phyloP scores from a whole-genome alignment of 2,113 vertebrate genomes.

The Brienomyrus longianalis region DNA sequence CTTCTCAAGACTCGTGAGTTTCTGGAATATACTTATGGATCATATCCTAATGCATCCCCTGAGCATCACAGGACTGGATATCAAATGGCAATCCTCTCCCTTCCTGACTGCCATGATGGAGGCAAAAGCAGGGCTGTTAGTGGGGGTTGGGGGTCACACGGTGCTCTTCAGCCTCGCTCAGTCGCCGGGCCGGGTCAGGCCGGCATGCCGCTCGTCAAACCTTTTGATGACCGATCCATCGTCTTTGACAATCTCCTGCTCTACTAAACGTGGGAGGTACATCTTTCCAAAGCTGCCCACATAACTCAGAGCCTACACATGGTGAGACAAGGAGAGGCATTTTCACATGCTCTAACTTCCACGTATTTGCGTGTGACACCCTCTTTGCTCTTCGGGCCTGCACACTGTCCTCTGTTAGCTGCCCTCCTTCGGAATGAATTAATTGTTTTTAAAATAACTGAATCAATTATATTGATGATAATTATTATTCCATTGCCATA shows the following conservation, averaged over 20 bases:
- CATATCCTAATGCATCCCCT: background rate
- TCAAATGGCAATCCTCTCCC: background rate
- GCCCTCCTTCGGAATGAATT: background rate
- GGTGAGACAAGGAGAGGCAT: conserved; percentile 27
- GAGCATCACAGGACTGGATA: background rate
- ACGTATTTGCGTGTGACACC: background rate
- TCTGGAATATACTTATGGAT: background rate
- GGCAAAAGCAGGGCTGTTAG: background rate
- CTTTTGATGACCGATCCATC: conserved; percentile 91
- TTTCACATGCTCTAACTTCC: conserved; percentile 8
- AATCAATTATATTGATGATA: background rate
- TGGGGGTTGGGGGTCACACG: background rate
- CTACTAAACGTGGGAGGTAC: conserved; percentile 75
- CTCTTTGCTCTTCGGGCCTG: background rate
- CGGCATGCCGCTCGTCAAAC: conserved; percentile 63
- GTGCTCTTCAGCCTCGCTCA: conserved; percentile 12
- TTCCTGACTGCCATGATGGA: background rate
- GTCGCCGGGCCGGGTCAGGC: background rate
- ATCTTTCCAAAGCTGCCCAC: conserved; percentile 71
- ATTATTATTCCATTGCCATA: background rate
- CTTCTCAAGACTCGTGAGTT: background rate
- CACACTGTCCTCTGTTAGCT: background rate
- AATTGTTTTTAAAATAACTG: background rate
- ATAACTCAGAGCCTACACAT: conserved; percentile 78
- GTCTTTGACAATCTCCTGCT: conserved; percentile 73